A percentile compares a stretch with the other conserved stretches of the same genome.
These are phyloP conservation scores for Astyanax mexicanus DNA, from an alignment of 2,797 vertebrate genomes.

Conservation along the genomic window DNA sequence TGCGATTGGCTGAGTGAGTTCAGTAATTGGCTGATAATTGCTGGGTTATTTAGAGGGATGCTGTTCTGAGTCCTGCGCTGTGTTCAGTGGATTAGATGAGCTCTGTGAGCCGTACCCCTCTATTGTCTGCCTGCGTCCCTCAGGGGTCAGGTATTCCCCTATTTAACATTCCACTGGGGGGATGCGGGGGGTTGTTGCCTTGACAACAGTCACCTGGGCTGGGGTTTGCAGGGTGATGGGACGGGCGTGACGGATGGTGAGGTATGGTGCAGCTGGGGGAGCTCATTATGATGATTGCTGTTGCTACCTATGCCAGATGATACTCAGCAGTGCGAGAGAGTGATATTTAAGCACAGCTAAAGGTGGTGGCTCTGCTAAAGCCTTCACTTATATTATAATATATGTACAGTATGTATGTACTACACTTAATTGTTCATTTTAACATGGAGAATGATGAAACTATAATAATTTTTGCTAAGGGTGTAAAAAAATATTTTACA, in stretches of 20 bases:
- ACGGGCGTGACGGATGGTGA: constrained; percentile 39
- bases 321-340: background rate
- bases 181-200: constrained; percentile 46
- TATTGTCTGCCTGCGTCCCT: background rate
- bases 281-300: constrained; percentile 25
- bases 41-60: background rate
- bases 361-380: background rate
- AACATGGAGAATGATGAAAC: background rate
- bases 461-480: too few relatives aligned
- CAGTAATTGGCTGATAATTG: background rate
- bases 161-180: constrained; percentile 28
- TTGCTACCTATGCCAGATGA: background rate
- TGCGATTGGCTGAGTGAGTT: background rate
- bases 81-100: background rate
- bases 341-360: background rate
- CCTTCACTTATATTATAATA: background rate
- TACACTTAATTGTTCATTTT: background rate
- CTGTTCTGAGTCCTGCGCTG: background rate
- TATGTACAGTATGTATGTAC: too few relatives aligned
- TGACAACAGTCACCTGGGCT: constrained; percentile 50
- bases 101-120: background rate
- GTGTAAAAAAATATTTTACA: too few relatives aligned
- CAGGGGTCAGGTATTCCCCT: background rate
- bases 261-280: constrained; percentile 13
- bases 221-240: constrained; percentile 26